Percentiles rank a stretch among this genome's conserved stretches.
These are phyloP conservation scores for Alaudala cheleensis DNA, from an alignment of 2,113 vertebrate genomes.

Conservation along the genomic window DNA sequence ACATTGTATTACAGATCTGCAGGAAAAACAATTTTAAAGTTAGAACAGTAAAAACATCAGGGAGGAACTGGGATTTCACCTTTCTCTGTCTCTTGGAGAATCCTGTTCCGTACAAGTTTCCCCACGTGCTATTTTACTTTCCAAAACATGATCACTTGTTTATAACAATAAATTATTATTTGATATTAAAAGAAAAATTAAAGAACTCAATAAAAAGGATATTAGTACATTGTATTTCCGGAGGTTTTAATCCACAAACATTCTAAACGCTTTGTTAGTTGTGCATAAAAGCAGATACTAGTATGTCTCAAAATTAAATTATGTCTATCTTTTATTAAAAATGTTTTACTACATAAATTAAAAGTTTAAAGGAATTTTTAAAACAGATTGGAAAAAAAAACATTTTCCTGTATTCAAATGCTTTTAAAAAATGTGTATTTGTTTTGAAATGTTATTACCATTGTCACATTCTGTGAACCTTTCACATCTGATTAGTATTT, in stretches of 20 bases:
- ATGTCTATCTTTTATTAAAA: background rate
- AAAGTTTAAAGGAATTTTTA: background rate
- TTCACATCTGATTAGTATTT: background rate
- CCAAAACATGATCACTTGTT: background rate
- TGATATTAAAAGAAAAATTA: background rate
- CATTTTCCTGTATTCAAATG: background rate
- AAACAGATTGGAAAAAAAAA: background rate
- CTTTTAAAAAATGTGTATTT: background rate
- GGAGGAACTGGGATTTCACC: background rate
- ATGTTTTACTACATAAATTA: background rate
- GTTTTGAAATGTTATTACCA: background rate
- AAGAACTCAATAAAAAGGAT: background rate
- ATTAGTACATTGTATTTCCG: background rate
- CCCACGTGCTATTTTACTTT: fast-evolving
- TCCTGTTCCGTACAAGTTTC: background rate
- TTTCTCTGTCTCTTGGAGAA: background rate
- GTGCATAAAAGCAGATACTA: background rate
- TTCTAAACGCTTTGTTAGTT: background rate
- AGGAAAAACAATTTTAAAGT: background rate
- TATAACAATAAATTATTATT: background rate
- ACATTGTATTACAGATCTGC: background rate
- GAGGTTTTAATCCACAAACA: background rate
- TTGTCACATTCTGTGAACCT: background rate
- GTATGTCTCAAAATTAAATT: background rate
- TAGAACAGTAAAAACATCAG: background rate